phyloP scores from a whole-genome alignment of 2,888 invertebrate genomes.

The Polydrusus cervinus region DNA sequence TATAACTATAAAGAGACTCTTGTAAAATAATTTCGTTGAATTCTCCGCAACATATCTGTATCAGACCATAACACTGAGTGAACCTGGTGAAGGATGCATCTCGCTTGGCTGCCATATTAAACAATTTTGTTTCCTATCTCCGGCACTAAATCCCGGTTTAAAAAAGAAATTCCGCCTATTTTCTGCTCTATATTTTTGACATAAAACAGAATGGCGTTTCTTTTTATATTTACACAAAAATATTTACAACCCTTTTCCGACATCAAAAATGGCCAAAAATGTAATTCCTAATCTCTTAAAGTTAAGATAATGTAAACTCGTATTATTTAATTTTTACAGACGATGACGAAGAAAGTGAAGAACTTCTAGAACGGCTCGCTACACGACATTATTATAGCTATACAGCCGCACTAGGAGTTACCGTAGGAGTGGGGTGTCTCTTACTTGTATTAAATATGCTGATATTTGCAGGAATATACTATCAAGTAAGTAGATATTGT shows the following conservation, averaged over 20 bases:
- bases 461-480: slow-evolving; percentile 85
- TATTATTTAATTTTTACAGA: slow-evolving; percentile 17
- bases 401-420: slow-evolving; percentile 85
- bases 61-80: neutral
- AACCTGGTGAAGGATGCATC: slow-evolving; percentile 5
- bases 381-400: slow-evolving; percentile 79
- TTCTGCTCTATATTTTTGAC: neutral
- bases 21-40: neutral
- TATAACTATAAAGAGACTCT: neutral
- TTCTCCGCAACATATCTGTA: slow-evolving; percentile 10
- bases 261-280: no score
- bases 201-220: neutral
- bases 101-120: slow-evolving; percentile 15
- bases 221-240: no score
- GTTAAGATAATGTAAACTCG: no score
- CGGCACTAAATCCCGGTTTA: neutral
- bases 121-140: slow-evolving; percentile 9
- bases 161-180: neutral
- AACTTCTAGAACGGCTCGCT: slow-evolving; percentile 73
- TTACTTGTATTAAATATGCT: slow-evolving; percentile 82
- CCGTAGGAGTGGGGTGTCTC: slow-evolving; percentile 83
- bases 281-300: no score
- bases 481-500: slow-evolving; percentile 70
- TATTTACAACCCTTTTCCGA: no score
- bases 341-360: slow-evolving; percentile 73